Base-by-base conservation (phyloP, 2,797 vertebrate genomes). In the Enteromius unitaeniatus region DNA sequence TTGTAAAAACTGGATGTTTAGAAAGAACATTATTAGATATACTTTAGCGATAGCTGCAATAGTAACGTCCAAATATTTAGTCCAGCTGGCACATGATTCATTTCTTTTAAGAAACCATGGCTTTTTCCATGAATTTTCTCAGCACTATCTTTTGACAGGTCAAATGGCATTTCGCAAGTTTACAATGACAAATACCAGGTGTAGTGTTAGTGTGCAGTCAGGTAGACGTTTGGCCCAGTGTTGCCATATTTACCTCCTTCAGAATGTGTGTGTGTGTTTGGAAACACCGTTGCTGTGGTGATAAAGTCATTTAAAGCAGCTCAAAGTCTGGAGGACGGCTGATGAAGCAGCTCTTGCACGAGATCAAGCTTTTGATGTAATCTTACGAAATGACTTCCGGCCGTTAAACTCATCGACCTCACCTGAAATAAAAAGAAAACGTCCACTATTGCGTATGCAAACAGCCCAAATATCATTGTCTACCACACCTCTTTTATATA, bases 241-340 rank as follows among this genome's bases (percentile, higher is more conserved):
- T 83, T 79, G 79, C 88, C 86, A 82, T 90, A 89, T 91, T 93
- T 91, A 90, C 87, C 87, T 90, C 89, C 86, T 53, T 62, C 65
- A 70, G 17, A 4, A 4, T 77, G 65, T 79, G 86, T 67, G 81
- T 79, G 79, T 64, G 76, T 89, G 86, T 90, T 89, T 90, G 81
- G 78, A 87, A 19, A 34, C 14, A n/a, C 67, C 14, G 82, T 92
- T 85, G 42, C 87, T 86, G 73, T 91, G 90, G 91, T 74, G 88
- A 93, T 88, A 79, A 81, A 90, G 58, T 90, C 87, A 88, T 87
- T 67, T 85, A 72, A 83, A 86, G 81, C 37, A 86, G 91, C 83
- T 86, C 87, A 89, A 93, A 92, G 91, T 91, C 88, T 87, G 88
- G 86, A 58, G 79, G 53, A 72, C 2, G 51, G 37, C 68, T 62